These are phyloP conservation scores for Drosophila bifasciata DNA, from an alignment of 1,140 invertebrate species.

Conservation along the genomic window DNA sequence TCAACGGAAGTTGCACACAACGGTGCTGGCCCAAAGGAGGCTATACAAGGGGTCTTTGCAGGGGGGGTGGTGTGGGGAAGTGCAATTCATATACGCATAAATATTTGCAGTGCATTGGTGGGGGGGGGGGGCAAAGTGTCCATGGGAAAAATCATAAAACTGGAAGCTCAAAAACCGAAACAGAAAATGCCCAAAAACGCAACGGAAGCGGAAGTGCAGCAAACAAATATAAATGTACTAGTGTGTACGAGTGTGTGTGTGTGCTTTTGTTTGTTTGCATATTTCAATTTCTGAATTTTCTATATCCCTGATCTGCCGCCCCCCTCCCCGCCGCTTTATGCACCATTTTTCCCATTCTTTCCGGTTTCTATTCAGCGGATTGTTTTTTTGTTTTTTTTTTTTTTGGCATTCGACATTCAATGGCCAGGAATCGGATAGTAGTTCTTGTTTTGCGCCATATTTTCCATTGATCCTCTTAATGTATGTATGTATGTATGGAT, in stretches of 20 bases:
- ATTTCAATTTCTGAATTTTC: conserved; percentile 39
- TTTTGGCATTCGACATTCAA: too few relatives aligned
- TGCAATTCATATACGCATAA: conserved; percentile 63
- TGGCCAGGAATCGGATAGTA: too few relatives aligned
- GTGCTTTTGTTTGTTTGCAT: conserved; percentile 43
- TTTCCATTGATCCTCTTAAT: too few relatives aligned
- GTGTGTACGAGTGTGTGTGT: too few relatives aligned
- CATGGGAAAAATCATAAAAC: conserved; percentile 34
- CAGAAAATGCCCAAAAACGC: conserved; percentile 33
- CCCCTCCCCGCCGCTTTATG: conserved; percentile 1
- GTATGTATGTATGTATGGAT: too few relatives aligned
- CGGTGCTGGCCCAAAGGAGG: neutral
- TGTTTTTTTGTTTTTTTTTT: neutral
- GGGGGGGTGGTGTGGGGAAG: neutral
- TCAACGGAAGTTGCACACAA: conserved; percentile 58
- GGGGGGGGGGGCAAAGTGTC: conserved; percentile 48
- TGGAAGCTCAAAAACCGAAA: conserved; percentile 19
- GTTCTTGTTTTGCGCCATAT: too few relatives aligned
- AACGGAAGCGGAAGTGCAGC: conserved; percentile 68
- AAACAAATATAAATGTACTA: conserved; percentile 42
- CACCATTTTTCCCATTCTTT: conserved; percentile 4
- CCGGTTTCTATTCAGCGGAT: neutral
- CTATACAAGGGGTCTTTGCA: neutral
- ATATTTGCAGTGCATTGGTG: conserved; percentile 68
- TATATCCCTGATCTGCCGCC: neutral